These are phyloP conservation scores for Stenolophus ochropezus DNA, from an alignment of 2,888 invertebrate genomes.

Conservation along the genomic window DNA sequence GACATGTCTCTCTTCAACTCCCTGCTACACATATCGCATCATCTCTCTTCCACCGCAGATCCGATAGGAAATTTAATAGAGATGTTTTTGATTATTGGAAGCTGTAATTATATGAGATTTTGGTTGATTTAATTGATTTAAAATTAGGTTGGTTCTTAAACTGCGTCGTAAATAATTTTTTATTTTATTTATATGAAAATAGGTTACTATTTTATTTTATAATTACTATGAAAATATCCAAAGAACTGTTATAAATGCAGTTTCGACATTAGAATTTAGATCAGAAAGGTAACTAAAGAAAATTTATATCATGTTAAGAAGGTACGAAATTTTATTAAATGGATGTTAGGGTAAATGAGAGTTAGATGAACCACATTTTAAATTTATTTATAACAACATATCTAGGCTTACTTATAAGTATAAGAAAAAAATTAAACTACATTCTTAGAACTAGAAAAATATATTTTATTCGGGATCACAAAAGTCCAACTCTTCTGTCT, in stretches of 20 bases:
- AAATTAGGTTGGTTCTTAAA: conserved; percentile 9
- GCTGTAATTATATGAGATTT: conserved; percentile 19
- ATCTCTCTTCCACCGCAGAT: background rate
- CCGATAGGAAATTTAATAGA: conserved; percentile 28
- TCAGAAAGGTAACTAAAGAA: too few species aligned
- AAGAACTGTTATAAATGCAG: conserved; percentile 1
- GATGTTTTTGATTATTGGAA: conserved; percentile 30
- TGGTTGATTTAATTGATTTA: conserved; percentile 25
- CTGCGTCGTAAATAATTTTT: conserved; percentile 4
- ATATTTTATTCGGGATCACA: too few species aligned
- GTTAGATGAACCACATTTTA: too few species aligned
- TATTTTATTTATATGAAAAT: conserved; percentile 2
- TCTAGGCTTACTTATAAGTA: too few species aligned
- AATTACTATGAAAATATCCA: background rate
- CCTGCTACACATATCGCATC: background rate
- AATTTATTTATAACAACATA: too few species aligned
- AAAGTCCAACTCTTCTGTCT: too few species aligned
- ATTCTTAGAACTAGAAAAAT: too few species aligned
- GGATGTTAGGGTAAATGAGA: too few species aligned
- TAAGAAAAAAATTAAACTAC: too few species aligned
- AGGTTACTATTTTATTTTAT: conserved; percentile 17
- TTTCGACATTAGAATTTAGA: too few species aligned
- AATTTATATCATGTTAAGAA: too few species aligned
- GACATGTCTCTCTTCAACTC: conserved; percentile 14
- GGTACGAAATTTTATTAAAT: too few species aligned